Percentiles rank a stretch among this genome's conserved stretches.
These are phyloP conservation scores for Nomada fucata DNA, from an alignment of 2,888 invertebrate genomes.

Conservation along the genomic window DNA sequence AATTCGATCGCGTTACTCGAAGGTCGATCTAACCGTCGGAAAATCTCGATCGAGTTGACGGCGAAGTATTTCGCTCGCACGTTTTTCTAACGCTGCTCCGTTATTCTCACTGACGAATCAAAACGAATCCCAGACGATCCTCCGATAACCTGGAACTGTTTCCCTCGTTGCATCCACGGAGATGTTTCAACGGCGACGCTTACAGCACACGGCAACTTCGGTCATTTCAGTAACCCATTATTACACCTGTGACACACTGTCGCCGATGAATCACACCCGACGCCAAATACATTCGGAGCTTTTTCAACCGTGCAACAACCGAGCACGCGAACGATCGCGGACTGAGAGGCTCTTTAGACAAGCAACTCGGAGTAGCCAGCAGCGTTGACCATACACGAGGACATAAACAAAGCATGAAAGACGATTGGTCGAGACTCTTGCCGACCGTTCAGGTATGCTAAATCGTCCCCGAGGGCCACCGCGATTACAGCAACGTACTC, in stretches of 20 bases:
- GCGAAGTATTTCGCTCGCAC: neutral
- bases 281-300: neutral
- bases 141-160: neutral
- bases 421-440: slow-evolving; percentile 70
- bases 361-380: slow-evolving; percentile 55
- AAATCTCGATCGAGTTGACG: neutral
- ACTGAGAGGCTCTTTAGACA: slow-evolving; percentile 61
- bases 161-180: neutral
- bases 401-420: slow-evolving; percentile 64
- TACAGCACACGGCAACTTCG: too few relatives aligned
- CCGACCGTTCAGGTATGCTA: slow-evolving; percentile 64
- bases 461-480: slow-evolving; percentile 5
- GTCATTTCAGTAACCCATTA: too few relatives aligned
- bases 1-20: slow-evolving; percentile 39
- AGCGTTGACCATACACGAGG: slow-evolving; percentile 56
- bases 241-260: neutral
- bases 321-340: slow-evolving; percentile 54
- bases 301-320: slow-evolving; percentile 16
- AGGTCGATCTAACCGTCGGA: slow-evolving; percentile 36
- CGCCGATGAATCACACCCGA: neutral
- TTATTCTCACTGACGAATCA: neutral
- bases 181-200: too few relatives aligned
- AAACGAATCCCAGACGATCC: neutral
- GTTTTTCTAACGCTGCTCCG: neutral
- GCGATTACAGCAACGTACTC: neutral